Evolutionary conservation across 2,797 vertebrate species (phyloP).

Genomic region (Enteromius anoplus): DNA sequence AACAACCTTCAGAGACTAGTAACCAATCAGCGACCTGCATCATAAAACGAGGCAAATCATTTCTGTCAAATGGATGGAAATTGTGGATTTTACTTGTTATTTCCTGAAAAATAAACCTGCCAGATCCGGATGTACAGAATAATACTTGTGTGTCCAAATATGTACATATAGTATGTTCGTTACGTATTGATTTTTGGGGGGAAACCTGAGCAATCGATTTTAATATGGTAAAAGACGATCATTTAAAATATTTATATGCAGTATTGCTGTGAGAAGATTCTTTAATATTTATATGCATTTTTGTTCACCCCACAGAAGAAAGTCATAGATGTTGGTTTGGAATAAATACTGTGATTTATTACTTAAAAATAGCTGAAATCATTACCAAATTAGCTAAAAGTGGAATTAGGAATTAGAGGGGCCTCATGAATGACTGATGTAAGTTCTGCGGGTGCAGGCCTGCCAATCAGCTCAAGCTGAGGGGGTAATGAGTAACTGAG

Average conservation of each 20-base stretch:
- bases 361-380: background rate
- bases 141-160: constrained; percentile 18
- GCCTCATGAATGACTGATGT: constrained; percentile 2
- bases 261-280: background rate
- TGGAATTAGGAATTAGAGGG: background rate
- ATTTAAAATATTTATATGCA: background rate
- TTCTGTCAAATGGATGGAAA: constrained; percentile 38
- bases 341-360: background rate
- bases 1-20: constrained; percentile 33
- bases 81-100: constrained; percentile 61
- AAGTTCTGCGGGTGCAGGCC: background rate
- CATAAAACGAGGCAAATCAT: constrained; percentile 29
- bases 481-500: constrained; percentile 26
- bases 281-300: background rate
- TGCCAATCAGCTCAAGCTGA: background rate
- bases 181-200: background rate
- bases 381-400: background rate
- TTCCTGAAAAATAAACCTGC: constrained; percentile 73
- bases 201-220: background rate
- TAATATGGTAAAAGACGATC: background rate
- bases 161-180: background rate
- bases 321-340: background rate
- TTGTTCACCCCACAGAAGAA: background rate
- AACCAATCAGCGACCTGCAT: constrained; percentile 34
- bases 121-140: constrained; percentile 58